Conservation (phyloP, 2,797 vertebrate species). For the Xyrichtys novacula region DNA sequence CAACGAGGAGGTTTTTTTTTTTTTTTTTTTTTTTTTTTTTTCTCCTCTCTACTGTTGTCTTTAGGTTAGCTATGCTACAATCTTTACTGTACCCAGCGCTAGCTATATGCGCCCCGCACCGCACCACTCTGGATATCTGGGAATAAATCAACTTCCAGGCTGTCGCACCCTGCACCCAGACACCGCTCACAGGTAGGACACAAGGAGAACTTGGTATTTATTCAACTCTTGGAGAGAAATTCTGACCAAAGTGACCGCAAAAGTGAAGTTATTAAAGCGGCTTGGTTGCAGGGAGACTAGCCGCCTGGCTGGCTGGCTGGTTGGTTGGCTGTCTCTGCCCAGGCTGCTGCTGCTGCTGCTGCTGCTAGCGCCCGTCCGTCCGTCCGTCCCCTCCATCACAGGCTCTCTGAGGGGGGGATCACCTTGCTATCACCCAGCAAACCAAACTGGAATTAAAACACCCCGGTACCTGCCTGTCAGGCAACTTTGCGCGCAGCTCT, state of each 20-base stretch:
- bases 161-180: constrained; percentile 67
- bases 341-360: constrained; percentile 37
- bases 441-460: constrained; percentile 22
- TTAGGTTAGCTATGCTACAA: constrained; percentile 81
- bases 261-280: constrained; percentile 73
- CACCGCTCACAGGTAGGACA: constrained; percentile 87
- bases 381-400: constrained; percentile 74
- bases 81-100: constrained; percentile 79
- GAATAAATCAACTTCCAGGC: constrained; percentile 74
- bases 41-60: constrained; percentile 76
- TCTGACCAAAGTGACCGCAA: constrained; percentile 57
- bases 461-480: constrained; percentile 24
- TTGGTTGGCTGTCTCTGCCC: constrained; percentile 36
- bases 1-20: constrained; percentile 72
- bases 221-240: constrained; percentile 45
- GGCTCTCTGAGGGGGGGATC: constrained; percentile 46
- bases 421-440: constrained; percentile 48
- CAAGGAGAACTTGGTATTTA: constrained; percentile 64
- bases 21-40: constrained; percentile 72
- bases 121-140: constrained; percentile 78
- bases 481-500: constrained; percentile 46
- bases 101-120: constrained; percentile 72
- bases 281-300: constrained; percentile 56
- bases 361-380: too few species aligned
- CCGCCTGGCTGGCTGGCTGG: constrained; percentile 47